Evolutionary conservation across 2,888 invertebrate species (phyloP), one percentile per base, ranked within the genome.

Genomic region (Pyrocoelia pectoralis): DNA sequence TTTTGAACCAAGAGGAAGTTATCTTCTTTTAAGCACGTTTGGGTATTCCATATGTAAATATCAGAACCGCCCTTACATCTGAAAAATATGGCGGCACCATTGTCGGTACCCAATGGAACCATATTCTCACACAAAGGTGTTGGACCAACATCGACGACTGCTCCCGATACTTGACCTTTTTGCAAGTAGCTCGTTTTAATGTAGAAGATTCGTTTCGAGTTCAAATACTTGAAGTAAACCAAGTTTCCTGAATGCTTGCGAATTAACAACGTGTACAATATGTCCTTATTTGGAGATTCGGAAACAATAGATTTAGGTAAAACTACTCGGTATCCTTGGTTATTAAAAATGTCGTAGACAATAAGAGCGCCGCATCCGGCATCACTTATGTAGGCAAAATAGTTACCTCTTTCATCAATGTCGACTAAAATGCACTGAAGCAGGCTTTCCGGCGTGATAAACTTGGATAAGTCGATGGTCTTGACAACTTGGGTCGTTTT

Each of bases 41-140:
- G 84, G 1, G 85, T 83, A 75, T 89, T 85, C 89, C 89, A 89
- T 77, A 86, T 83, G 75, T 85, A 88, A 52, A 89, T 84, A 64
- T 87, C 86, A 9, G 86, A 84, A 70, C 86, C 83, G 13, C 88
- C 87, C 74, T 85, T 84, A 72, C 83, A 84, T n/a, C 88, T 82
- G 80, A 88, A 86, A 82, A 88, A 88, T 10, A 88, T 76, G 3
- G 84, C 83, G 8, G 82, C 81, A 6, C 85, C 87, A 41, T 86
- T 85, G 73, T 89, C 88, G 1, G 85, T 86, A 19, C 88, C 88
- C 40, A 88, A 77, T 0, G 88, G 69, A 1, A 88, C 86, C 38
- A 87, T 83, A 68, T 83, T 83, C 13, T 80, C 81, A 77, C 81
- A 63, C 76, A 79, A 57, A 0, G 84, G 84, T 70, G 87, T 87